Evolutionary conservation across 2,113 vertebrate species (phyloP), one percentile per base, ranked within the genome.

Genomic region (Leptodactylus fuscus): DNA sequence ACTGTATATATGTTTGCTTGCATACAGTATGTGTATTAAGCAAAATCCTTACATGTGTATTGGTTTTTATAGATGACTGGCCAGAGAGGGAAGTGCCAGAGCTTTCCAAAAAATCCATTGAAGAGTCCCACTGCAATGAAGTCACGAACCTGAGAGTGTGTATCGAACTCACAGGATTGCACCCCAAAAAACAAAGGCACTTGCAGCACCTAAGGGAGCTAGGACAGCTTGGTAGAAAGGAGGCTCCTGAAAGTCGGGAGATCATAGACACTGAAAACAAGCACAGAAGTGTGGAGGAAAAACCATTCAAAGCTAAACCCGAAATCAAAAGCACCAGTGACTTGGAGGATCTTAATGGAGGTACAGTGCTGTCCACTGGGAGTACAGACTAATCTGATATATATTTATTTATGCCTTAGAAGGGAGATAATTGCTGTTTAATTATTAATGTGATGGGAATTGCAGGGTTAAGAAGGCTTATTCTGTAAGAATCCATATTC

Each of bases 101-200:
- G 88, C 93, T 88, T 93, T 94, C 94, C 93, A 94, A 94, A 91
- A 94, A 96, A 91, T 93, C 94, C 82, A 94, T 94, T 90, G 96
- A 98, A 89, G 97, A 95, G 87, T 92, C 95, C 92, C 94, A 92
- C 93, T 95, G 92, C 94, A 96, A 92, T 94, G 94, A 98, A 91
- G 97, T 98, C 91, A 96, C 96, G 90, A 98, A 99, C 93, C 96
- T 98, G 91, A 99, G 99, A 91, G 97, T 99, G 92, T 97, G 97
- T 93, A 99, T 99, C 89, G 97, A 99, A 95, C 96, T 99, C 91
- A 98, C 96, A 90, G 97, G 97, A 84, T 95, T 99, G 92, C 95
- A 98, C 89, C 97, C 98, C 89, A 97, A 97, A 95, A 98, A 98
- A 89, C 96, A 97, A 90, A 88, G 92, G 89, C 90, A 97, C 95